Base-by-base conservation (phyloP, 2,113 vertebrate genomes). In the Sinocyclocheilus rhinocerous region DNA sequence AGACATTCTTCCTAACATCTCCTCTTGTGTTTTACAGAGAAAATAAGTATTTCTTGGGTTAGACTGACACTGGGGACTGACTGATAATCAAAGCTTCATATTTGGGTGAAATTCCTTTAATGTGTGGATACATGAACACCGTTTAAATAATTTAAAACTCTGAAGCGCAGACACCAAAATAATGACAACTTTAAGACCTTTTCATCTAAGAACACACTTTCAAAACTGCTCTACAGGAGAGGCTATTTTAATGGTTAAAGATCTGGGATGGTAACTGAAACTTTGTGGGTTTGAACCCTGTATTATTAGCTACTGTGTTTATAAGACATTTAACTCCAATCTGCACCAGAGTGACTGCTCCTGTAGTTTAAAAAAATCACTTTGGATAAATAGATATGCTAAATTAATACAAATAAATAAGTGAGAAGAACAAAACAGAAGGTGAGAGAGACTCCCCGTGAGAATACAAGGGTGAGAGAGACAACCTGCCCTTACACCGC, bases 391-490 rank as follows among this genome's bases (percentile, higher is more conserved):
- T 70, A 33, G 29, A 70, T 36, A 0, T 76, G 42, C 42, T 26
- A 50, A 29, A 48, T 10, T 3, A 76, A 76, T 50, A 52, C 29
- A 33, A 57, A 29, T 22, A 79, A 59, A 36, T 59, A 29, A 48
- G 26, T 9, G 18, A 8, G 12, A 50, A 55, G 24, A 29, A 16
- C 16, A 33, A 55, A 20, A 77, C 20, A 79, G 33, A 79, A 79
- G 20, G 20, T 79, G 55, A 79, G 55, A 39, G 33, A 59, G 55
- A 70, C 16, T 70, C 33, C 67, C 3, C 1, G 67, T 39, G 67
- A 70, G 67, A 70, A 70, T 39, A 70, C 67, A 70, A 70, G 67
- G 33, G 67, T 36, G 67, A 70, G 67, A 70, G 67, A 70, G 67
- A 70, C 67, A 70, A 8, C 24, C 73, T 76, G 73, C 42, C 73